Evolutionary conservation across 2,113 vertebrate species (phyloP), one percentile per base, ranked within the genome.

Genomic region (Brachypodius melanocephalos): DNA sequence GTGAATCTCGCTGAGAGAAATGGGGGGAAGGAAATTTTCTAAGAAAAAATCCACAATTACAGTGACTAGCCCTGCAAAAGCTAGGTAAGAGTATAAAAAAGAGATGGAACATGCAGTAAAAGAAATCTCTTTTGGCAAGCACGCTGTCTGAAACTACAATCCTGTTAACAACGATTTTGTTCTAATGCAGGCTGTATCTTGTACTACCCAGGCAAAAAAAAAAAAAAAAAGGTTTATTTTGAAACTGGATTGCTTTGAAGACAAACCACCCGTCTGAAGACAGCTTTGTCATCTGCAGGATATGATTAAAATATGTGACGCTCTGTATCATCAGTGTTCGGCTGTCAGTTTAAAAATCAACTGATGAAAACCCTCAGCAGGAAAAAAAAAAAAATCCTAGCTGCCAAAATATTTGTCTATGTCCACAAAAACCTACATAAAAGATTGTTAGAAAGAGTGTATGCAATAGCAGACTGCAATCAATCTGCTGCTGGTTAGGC

Each of bases 311-410:
- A 93, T 58, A 26, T 3, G 15, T 32, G 59, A 66, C 10, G 49
- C 21, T 76, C 76, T 4, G 0, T 5, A 81, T 66, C 89, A 76
- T 52, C 91, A 55, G 61, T 83, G 94, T 89, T 93, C 46, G 65
- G 38, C 18, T 93, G 76, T 55, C 73, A 94, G 69, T 77, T 94
- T 89, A 65, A 92, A 96, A 97, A 96, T 68, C 88, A 96, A 95
- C 76, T 61, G 61, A 93, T 52, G 77, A 93, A 91, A 93, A 86
- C 71, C 45, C 57, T 31, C 51, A 76, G 31, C 15, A 49, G 43
- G 34, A 54, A 54, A 54, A 54, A 28, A 34, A n/a, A 61, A 69
- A 43, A 49, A 48, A 3, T 36, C 66, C 31, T 42, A 84, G 36
- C 84, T 89, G 86, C 76, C 86, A 63, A 89, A 95, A 84, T 84